Evolutionary conservation across 2,888 invertebrate species (phyloP).

Genomic region (Azorinus chamasolen): DNA sequence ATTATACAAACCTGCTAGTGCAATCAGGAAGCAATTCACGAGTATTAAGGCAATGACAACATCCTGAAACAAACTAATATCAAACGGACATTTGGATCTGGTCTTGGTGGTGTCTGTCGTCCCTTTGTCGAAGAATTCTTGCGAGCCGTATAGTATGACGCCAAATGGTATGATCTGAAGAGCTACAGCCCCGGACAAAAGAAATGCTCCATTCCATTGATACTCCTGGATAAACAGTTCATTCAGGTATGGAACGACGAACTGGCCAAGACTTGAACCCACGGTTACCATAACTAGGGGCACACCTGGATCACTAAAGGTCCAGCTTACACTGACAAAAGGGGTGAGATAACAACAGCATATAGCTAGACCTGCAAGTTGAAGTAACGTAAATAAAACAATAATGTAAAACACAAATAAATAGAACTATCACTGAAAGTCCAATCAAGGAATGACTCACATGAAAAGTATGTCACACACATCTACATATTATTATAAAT

Average conservation of each 20-base stretch:
- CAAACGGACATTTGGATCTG: background rate
- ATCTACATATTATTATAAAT: too few species aligned
- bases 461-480: too few species aligned
- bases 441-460: too few species aligned
- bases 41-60: constrained; percentile 3
- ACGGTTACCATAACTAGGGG: constrained; percentile 45
- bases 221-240: constrained; percentile 32
- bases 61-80: constrained; percentile 2
- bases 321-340: constrained; percentile 37
- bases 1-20: background rate
- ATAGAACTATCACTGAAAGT: too few species aligned
- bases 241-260: constrained; percentile 28
- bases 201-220: constrained; percentile 38
- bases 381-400: too few species aligned
- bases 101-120: too few species aligned
- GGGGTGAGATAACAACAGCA: constrained; percentile 30
- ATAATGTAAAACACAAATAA: too few species aligned
- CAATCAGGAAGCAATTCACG: background rate
- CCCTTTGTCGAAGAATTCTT: constrained; percentile 8
- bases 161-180: constrained; percentile 31
- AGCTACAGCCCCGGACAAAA: constrained; percentile 25
- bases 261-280: constrained; percentile 50
- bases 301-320: constrained; percentile 44
- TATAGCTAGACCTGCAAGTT: constrained; percentile 40
- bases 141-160: constrained; percentile 21